Evolutionary conservation across 1,140 invertebrate species (phyloP).

Genomic region (Drosophila aff.): DNA sequence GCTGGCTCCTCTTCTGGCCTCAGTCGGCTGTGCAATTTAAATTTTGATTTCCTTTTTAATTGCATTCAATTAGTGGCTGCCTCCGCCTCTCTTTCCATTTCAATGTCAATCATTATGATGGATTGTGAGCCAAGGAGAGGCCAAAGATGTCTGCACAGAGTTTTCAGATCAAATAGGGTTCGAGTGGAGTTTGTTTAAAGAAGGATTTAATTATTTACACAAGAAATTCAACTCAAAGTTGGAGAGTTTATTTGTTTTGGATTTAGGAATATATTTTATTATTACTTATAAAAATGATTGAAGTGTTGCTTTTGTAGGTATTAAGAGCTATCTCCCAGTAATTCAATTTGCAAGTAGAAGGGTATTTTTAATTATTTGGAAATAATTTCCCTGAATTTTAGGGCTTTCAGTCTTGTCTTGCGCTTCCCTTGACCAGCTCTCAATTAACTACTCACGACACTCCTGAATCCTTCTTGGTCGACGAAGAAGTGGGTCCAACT

Average conservation of each 20-base stretch:
- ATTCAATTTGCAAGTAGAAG: neutral
- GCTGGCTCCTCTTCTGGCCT: neutral
- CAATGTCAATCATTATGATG: conserved; percentile 33
- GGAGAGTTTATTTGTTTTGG: neutral
- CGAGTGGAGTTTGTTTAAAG: neutral
- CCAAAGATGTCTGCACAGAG: no score
- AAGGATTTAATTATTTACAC: neutral
- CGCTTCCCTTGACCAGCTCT: neutral
- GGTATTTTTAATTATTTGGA: neutral
- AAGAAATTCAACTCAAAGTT: neutral
- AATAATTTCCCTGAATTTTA: neutral
- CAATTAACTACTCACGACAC: conserved; percentile 21
- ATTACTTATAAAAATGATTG: neutral
- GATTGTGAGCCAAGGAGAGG: neutral
- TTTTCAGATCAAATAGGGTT: neutral
- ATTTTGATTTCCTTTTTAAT: conserved; percentile 45
- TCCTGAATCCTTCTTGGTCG: conserved; percentile 20
- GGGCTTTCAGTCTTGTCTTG: neutral
- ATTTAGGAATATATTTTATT: neutral
- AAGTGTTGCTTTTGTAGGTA: no score
- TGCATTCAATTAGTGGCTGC: conserved; percentile 35
- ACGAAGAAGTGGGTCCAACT: neutral
- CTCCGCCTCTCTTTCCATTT: neutral
- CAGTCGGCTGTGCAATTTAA: conserved; percentile 33
- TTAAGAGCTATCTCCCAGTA: no score